Base-by-base conservation (phyloP, 2,797 vertebrate species). In the Pelodytes ibericus region DNA sequence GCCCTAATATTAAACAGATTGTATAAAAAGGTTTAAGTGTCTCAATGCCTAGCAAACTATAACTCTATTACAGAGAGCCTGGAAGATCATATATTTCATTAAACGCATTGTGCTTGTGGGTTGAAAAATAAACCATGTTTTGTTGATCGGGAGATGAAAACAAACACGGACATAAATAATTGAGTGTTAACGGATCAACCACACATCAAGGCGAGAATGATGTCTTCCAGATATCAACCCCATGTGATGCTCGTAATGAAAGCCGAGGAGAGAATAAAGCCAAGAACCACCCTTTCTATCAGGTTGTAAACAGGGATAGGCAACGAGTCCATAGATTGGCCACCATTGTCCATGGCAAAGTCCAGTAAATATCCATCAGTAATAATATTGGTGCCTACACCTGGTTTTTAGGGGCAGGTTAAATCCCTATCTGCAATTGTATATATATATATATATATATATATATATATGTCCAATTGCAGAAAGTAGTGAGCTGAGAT, bases 1-100 rank as follows among this genome's bases (percentile, higher is more conserved):
- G 10, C 20, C 29, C 26, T 41, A 53, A 58, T 77, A 26, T 59
- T 51, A 65, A 57, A 57, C 33, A 63, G 49, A 64, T 49, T 25
- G 47, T 3, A 24, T 4, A 59, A 41, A n/a, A n/a, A 15, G 63
- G 18, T n/a, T 27, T 16, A 31, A 62, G 15, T 1, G 26, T n/a
- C 18, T 39, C 39, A n/a, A 39, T 36, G 30, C 24, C 2, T 8
- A 22, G 31, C 39, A 62, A 62, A 30, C 1, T 53, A 53, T 24
- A 58, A 26, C 10, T 58, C 5, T 25, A 58, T 29, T 53, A 53
- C n/a, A 53, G 11, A 24, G 49, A 53, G 22, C 44, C 13, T 13
- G 13, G 13, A 49, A 4, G 11, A 24, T 24, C 49, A 53, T 53
- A 22, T 53, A 53, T 0, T 53, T 24, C 7, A 53, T 7, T 20